phyloP scores from a whole-genome alignment of 2,797 vertebrate genomes.

The Sebastes kiyomatsui region DNA sequence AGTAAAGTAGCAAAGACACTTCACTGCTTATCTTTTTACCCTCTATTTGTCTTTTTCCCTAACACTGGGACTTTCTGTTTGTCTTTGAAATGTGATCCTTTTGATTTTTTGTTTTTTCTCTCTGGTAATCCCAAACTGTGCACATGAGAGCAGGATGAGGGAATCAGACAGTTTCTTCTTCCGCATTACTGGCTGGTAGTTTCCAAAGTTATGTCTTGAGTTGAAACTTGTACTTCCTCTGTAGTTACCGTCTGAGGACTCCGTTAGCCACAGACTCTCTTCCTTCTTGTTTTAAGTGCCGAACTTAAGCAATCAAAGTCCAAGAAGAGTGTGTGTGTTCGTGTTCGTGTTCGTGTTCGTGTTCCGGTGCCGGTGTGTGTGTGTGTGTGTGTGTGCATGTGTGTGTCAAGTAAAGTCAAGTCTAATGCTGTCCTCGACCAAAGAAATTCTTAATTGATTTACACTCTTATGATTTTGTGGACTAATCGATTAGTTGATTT shows the following conservation, averaged over 20 bases:
- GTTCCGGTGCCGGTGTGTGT: no score
- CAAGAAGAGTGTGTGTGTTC: background rate
- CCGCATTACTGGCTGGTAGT: constrained; percentile 18
- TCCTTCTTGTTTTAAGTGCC: constrained; percentile 43
- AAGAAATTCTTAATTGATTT: no score
- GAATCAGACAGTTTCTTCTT: constrained; percentile 2
- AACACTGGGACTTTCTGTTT: background rate
- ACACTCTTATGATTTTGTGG: no score
- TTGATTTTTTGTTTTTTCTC: background rate
- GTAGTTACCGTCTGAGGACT: constrained; percentile 3
- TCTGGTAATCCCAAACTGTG: background rate
- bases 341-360: background rate
- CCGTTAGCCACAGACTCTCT: background rate
- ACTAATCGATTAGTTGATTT: no score
- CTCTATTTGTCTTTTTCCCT: background rate
- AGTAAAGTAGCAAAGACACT: background rate
- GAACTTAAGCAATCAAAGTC: constrained; percentile 15
- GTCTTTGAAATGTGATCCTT: background rate
- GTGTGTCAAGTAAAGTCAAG: no score
- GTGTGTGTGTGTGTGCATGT: no score
- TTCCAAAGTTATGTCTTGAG: constrained; percentile 35
- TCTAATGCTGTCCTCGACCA: no score
- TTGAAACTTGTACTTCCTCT: constrained; percentile 51
- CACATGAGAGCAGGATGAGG: background rate
- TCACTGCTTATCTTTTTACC: background rate